Base-by-base conservation (phyloP, 2,888 invertebrate genomes). In the Rotaria sp. region DNA sequence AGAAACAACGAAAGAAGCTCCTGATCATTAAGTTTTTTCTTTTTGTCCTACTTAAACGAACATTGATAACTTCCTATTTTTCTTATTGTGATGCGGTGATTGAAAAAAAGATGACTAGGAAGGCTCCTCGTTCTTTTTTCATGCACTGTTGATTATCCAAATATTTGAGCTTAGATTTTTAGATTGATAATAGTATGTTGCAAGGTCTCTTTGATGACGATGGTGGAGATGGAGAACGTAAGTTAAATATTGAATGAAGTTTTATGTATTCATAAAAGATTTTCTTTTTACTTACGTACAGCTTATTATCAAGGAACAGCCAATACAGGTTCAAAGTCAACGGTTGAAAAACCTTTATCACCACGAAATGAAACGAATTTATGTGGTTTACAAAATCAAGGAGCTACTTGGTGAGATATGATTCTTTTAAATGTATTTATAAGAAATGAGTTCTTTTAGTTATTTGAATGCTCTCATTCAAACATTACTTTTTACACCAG, bases 391-490 rank as follows among this genome's bases (percentile, higher is more conserved):
- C 26, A 80, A 41, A 80, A 80, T 45, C 80, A 80, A 80, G 80
- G 80, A 24, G 80, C 80, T 21, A 80, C 80, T 45, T 80, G 67
- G 67, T 67, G 10, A 67, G 35, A 35, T 30, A 4, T 10, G 0
- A 21, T 18, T 35, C 15, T 15, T 30, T 67, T n/a, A 1, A 35
- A 35, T 15, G 5, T 35, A 67, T 67, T 30, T 15, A 3, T 30
- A 67, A 5, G 4, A 18, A 30, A 30, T 10, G 13, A 67, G 0
- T 26, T 67, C 21, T 52, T 52, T 5, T 35, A 67, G 91, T 86
- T 92, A 91, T 88, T 88, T 92, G 11, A 92, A 92, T 87, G 90
- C 91, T 21, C 87, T 91, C 15, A 87, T 92, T 21, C 91, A 92
- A 87, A 91, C 91, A 10, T 88, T 91, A 35, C 87, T 90, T n/a